A percentile compares a stretch with the other conserved stretches of the same genome.
Evolutionary conservation across 1,140 invertebrate species (phyloP).

Genomic region (Drosophila simulans): DNA sequence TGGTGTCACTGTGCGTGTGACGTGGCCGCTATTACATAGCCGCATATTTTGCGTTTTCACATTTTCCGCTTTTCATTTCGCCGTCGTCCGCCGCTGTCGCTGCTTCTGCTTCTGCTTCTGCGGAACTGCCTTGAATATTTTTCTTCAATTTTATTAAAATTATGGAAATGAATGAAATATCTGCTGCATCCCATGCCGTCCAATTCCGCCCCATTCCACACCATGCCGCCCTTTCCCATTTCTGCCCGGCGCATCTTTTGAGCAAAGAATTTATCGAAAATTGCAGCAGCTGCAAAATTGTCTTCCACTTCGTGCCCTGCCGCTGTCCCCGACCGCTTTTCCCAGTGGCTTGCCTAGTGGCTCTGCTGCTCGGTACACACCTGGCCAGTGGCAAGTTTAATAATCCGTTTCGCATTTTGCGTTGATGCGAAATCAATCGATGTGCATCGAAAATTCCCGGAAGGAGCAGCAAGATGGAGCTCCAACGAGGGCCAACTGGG

Average conservation of each 20-base stretch:
- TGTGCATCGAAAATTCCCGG: constrained; percentile 67
- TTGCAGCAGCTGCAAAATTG: constrained; percentile 71
- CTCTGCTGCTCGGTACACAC: constrained; percentile 36
- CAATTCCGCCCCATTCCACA: no score
- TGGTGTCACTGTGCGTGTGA: constrained; percentile 23
- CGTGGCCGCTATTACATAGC: constrained; percentile 36
- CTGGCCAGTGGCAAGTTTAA: constrained; percentile 59
- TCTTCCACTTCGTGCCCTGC: constrained; percentile 35
- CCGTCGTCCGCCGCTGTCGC: constrained; percentile 25
- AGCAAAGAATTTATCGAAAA: constrained; percentile 76
- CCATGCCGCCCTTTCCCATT: background rate
- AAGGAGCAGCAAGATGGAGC: constrained; percentile 29
- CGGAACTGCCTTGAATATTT: constrained; percentile 75
- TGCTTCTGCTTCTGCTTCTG: constrained; percentile 20
- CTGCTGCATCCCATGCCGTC: constrained; percentile 21
- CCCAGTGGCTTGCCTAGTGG: background rate
- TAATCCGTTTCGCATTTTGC: constrained; percentile 74
- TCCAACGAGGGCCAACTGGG: constrained; percentile 13
- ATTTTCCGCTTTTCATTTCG: constrained; percentile 58
- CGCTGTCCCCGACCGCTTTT: background rate
- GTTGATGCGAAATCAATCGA: constrained; percentile 77
- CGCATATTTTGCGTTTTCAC: constrained; percentile 69
- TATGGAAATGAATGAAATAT: constrained; percentile 83
- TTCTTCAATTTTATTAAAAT: constrained; percentile 84
- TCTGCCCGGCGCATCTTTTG: constrained; percentile 50